These are phyloP conservation scores for Planococcus citri DNA, from an alignment of 1,140 invertebrate genomes.

Conservation along the genomic window DNA sequence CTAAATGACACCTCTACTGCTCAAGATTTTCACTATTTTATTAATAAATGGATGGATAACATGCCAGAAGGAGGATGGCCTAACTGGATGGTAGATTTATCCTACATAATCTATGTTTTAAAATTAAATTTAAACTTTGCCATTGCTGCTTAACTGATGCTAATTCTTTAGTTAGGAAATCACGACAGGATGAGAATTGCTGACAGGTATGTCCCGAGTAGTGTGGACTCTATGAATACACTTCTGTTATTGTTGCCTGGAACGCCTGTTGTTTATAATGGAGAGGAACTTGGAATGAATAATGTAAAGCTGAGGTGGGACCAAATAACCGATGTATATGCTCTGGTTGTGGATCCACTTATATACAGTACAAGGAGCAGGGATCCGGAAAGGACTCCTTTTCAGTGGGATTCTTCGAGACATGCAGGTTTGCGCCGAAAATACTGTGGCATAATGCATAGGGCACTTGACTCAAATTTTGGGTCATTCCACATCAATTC, in stretches of 20 bases:
- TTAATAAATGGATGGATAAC: slow-evolving; percentile 42
- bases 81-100: slow-evolving; percentile 46
- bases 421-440: too few relatives aligned
- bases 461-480: background rate
- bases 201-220: slow-evolving; percentile 45
- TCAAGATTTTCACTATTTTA: slow-evolving; percentile 36
- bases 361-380: slow-evolving; percentile 38
- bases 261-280: slow-evolving; percentile 58
- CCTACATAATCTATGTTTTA: too few relatives aligned
- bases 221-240: slow-evolving; percentile 61
- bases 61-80: slow-evolving; percentile 37
- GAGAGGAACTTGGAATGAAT: slow-evolving; percentile 63
- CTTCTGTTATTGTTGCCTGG: slow-evolving; percentile 60
- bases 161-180: slow-evolving; percentile 52
- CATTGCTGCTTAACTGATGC: background rate
- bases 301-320: slow-evolving; percentile 44
- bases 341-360: slow-evolving; percentile 32
- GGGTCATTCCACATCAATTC: too few relatives aligned
- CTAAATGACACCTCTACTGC: slow-evolving; percentile 35
- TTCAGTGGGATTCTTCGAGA: slow-evolving; percentile 51
- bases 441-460: slow-evolving; percentile 34
- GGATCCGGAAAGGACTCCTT: too few relatives aligned
- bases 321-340: slow-evolving; percentile 38
- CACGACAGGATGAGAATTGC: slow-evolving; percentile 55
- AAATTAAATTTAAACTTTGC: background rate